These are phyloP conservation scores for Xyliphius kryptos DNA, from an alignment of 2,113 vertebrate species.

Conservation along the genomic window DNA sequence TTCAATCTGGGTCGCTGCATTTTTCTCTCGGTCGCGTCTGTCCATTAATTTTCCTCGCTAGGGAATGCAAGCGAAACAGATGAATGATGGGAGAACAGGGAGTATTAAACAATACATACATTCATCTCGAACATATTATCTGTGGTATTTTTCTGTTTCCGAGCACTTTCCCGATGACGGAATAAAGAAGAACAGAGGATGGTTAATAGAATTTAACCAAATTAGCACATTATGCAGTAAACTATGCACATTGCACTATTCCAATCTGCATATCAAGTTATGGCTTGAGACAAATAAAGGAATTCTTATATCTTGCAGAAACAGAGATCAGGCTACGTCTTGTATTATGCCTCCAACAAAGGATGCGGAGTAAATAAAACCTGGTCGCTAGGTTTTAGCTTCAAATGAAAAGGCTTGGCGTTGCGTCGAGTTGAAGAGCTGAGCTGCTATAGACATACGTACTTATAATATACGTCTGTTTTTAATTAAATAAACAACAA, in stretches of 20 bases:
- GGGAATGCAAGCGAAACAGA: not conserved
- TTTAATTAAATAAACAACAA: too few relatives aligned
- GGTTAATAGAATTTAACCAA: not conserved
- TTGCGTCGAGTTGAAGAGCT: too few relatives aligned
- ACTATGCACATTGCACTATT: not conserved
- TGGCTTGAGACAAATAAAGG: too few relatives aligned
- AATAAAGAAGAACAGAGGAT: not conserved
- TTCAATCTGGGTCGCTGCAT: not conserved
- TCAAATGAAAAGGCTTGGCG: too few relatives aligned
- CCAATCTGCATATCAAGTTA: conserved; percentile 4
- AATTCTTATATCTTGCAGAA: too few relatives aligned
- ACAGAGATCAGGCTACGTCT: too few relatives aligned
- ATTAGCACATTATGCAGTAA: not conserved
- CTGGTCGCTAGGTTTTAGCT: too few relatives aligned
- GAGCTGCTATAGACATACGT: too few relatives aligned
- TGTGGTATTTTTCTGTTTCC: not conserved
- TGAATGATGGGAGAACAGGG: not conserved
- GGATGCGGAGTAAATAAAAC: too few relatives aligned
- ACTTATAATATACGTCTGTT: too few relatives aligned
- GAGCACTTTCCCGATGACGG: not conserved
- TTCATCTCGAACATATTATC: not conserved
- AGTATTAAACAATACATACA: not conserved
- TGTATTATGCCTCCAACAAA: too few relatives aligned
- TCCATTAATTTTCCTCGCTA: not conserved
- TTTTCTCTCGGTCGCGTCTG: not conserved